phyloP scores from a whole-genome alignment of 2,797 vertebrate species.

The Tadarida brasiliensis region DNA sequence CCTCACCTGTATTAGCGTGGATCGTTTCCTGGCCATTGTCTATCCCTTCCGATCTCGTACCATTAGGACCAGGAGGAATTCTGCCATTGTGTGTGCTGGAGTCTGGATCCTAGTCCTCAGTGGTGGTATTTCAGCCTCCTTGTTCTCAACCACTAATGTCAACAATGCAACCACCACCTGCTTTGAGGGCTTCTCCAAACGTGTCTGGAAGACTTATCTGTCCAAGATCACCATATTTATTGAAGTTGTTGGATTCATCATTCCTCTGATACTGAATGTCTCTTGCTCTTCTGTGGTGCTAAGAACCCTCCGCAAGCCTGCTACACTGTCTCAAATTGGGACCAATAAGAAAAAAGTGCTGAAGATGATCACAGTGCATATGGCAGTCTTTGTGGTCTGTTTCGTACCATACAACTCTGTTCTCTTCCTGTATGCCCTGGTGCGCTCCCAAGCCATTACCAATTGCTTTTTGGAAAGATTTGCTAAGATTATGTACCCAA shows the following conservation, averaged over 20 bases:
- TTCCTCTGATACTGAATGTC: slow-evolving; percentile 95
- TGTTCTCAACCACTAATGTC: slow-evolving; percentile 97
- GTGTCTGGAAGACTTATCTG: slow-evolving; percentile 97
- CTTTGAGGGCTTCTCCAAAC: slow-evolving; percentile 98
- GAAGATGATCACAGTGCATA: slow-evolving; percentile 97
- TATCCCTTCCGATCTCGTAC: slow-evolving; percentile 96
- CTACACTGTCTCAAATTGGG: slow-evolving; percentile 94
- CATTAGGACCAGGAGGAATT: slow-evolving; percentile 94
- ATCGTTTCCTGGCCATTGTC: slow-evolving; percentile 97
- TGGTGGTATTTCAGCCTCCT: slow-evolving; percentile 96
- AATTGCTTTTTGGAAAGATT: slow-evolving; percentile 96
- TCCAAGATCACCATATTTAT: slow-evolving; percentile 99
- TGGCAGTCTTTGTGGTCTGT: slow-evolving; percentile 97
- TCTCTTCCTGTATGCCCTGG: slow-evolving; percentile 97
- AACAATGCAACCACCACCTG: slow-evolving; percentile 94
- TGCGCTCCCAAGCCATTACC: slow-evolving; percentile 95
- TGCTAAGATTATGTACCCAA: slow-evolving; percentile 96
- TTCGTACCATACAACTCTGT: slow-evolving; percentile 99
- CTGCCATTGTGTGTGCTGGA: slow-evolving; percentile 93
- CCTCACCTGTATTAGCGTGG: slow-evolving; percentile 98
- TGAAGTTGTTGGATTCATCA: slow-evolving; percentile 97
- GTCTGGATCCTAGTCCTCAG: slow-evolving; percentile 98
- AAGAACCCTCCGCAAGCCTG: slow-evolving; percentile 94
- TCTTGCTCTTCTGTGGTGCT: slow-evolving; percentile 97
- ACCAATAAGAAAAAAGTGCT: slow-evolving; percentile 97